phyloP scores from a whole-genome alignment of 2,113 vertebrate genomes.

The Loxodonta africana region DNA sequence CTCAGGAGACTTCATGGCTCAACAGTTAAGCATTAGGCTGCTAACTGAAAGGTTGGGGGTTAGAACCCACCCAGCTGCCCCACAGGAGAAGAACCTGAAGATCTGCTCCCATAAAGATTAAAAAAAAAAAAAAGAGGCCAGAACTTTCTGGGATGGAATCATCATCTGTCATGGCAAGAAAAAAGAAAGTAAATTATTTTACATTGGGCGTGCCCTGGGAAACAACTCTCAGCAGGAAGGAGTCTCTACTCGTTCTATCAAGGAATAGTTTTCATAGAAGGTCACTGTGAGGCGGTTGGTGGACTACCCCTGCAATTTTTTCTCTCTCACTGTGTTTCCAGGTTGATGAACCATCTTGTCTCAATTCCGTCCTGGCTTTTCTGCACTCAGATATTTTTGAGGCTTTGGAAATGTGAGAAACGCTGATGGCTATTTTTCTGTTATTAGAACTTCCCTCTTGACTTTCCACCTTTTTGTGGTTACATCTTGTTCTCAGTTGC shows the following conservation, averaged over 20 bases:
- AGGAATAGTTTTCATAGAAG: not conserved
- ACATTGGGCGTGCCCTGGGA: not conserved
- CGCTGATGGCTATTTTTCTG: not conserved
- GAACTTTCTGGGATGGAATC: not conserved
- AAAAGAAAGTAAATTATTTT: not conserved
- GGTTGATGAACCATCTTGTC: not conserved
- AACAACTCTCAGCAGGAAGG: not conserved
- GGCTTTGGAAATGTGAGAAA: not conserved
- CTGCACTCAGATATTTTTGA: not conserved
- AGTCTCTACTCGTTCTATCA: not conserved
- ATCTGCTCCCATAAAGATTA: too few species aligned
- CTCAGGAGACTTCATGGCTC: too few species aligned
- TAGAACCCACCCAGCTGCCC: conserved; percentile 1
- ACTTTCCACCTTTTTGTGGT: not conserved
- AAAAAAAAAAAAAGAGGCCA: not conserved
- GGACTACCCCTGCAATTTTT: not conserved
- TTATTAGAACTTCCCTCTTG: not conserved
- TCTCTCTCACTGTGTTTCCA: not conserved
- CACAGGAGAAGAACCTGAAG: not conserved
- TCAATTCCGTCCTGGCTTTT: too few species aligned
- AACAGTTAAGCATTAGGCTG: too few species aligned
- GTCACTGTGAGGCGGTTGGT: not conserved
- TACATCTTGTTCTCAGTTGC: not conserved
- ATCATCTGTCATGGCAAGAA: not conserved
- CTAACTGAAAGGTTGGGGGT: not conserved